Evolutionary conservation across 1,140 invertebrate genomes (phyloP).

Genomic region (Microplitis mediator): DNA sequence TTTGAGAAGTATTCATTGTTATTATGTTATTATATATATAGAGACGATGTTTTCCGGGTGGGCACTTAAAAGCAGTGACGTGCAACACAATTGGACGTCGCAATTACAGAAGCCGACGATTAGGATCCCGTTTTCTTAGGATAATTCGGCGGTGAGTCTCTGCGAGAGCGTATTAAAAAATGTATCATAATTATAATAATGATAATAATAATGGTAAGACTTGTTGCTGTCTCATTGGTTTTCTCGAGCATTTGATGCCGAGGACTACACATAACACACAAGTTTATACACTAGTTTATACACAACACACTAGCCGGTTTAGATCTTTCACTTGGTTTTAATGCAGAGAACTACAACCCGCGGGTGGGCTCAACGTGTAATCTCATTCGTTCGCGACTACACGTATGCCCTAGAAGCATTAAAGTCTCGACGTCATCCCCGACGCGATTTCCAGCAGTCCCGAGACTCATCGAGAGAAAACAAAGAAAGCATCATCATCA

Average conservation of each 20-base stretch:
- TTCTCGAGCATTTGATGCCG: not conserved
- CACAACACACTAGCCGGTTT: not conserved
- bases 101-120: no score
- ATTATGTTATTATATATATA: no score
- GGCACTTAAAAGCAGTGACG: no score
- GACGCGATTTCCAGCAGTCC: conserved; percentile 22
- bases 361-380: conserved; percentile 46
- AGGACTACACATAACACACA: no score
- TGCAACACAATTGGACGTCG: no score
- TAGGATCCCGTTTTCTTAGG: no score
- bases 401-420: conserved; percentile 49
- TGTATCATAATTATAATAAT: no score
- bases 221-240: conserved; percentile 1
- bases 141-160: no score
- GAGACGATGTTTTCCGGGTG: no score
- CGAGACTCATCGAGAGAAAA: conserved; percentile 25
- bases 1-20: no score
- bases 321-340: conserved; percentile 22
- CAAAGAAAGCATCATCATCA: conserved; percentile 38
- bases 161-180: no score
- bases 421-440: conserved; percentile 46
- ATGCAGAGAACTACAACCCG: conserved; percentile 23
- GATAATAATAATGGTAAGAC: not conserved
- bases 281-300: no score
- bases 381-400: conserved; percentile 34